These are phyloP conservation scores for Anarrhichthys ocellatus DNA, from an alignment of 2,113 vertebrate species.

Conservation along the genomic window DNA sequence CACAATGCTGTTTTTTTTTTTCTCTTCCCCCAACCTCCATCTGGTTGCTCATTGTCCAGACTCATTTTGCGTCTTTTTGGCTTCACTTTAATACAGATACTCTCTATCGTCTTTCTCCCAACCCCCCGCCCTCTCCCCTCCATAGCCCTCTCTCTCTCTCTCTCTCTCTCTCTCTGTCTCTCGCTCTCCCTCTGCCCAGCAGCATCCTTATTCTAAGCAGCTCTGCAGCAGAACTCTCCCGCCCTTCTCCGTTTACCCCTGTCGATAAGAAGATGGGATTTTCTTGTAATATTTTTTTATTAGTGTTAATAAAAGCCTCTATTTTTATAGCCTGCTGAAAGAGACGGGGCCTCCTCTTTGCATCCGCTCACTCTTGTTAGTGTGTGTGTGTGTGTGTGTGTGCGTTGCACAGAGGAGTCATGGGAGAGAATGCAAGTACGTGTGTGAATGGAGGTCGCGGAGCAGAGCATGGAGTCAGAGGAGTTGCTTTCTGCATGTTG, in stretches of 20 bases:
- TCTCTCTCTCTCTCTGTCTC: slow-evolving; percentile 1
- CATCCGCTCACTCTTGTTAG: slow-evolving; percentile 44
- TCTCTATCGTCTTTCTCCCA: background rate
- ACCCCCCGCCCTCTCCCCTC: background rate
- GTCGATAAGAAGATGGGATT: slow-evolving; percentile 66
- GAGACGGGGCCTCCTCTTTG: slow-evolving; percentile 32
- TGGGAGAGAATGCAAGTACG: background rate
- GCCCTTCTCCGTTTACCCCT: slow-evolving; percentile 48
- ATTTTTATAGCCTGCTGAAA: slow-evolving; percentile 61
- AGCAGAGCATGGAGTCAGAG: background rate
- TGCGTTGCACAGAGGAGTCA: background rate
- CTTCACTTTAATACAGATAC: slow-evolving; percentile 48
- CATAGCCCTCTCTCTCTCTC: background rate
- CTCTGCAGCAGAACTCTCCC: slow-evolving; percentile 61
- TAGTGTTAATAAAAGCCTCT: slow-evolving; percentile 61
- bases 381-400: slow-evolving; percentile 3
- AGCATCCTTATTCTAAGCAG: slow-evolving; percentile 55
- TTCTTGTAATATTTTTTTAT: slow-evolving; percentile 38
- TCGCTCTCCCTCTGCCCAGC: slow-evolving; percentile 34
- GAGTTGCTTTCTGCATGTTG: background rate
- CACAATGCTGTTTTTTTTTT: background rate
- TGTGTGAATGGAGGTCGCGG: slow-evolving; percentile 16
- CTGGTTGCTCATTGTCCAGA: slow-evolving; percentile 53
- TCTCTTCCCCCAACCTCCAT: slow-evolving; percentile 28
- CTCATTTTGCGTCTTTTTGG: slow-evolving; percentile 55